Percentiles rank a stretch among this genome's conserved stretches.
Conservation (phyloP, 2,888 invertebrate species). For the Nephrotoma guestfalica region DNA sequence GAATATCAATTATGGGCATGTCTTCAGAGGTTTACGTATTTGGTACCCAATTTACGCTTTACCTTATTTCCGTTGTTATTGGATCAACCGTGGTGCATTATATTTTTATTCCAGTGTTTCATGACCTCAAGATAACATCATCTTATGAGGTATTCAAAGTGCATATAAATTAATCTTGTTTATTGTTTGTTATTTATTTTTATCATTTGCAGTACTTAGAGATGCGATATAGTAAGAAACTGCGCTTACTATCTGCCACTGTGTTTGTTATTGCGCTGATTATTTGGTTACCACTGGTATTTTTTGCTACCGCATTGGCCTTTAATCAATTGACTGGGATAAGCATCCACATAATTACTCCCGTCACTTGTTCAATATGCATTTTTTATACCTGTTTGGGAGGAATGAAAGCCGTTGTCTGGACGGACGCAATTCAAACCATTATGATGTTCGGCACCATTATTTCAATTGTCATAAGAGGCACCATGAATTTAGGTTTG, state of each 20-base stretch:
- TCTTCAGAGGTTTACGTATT: conserved; percentile 66
- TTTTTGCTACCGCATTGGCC: conserved; percentile 51
- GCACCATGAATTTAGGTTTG: conserved; percentile 54
- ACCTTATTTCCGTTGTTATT: conserved; percentile 23
- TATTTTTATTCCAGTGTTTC: conserved; percentile 54
- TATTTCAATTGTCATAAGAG: conserved; percentile 55
- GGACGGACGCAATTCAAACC: neutral
- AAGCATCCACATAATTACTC: conserved; percentile 64
- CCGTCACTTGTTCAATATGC: conserved; percentile 59
- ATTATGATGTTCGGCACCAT: conserved; percentile 60
- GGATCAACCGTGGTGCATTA: conserved; percentile 27
- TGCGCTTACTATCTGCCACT: conserved; percentile 39
- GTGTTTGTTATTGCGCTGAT: conserved; percentile 34
- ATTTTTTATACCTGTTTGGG: conserved; percentile 64
- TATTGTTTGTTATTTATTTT: no score
- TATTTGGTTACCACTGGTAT: conserved; percentile 36
- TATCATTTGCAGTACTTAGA: conserved; percentile 45
- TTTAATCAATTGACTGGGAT: conserved; percentile 38
- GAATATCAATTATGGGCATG: conserved; percentile 49
- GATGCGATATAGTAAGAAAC: conserved; percentile 50
- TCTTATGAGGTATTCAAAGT: conserved; percentile 45
- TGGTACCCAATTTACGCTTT: conserved; percentile 57
- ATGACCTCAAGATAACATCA: conserved; percentile 53
- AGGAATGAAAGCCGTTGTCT: neutral
- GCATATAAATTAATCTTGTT: neutral